phyloP scores from a whole-genome alignment of 2,888 invertebrate genomes.

The Ennomos quercinarius region DNA sequence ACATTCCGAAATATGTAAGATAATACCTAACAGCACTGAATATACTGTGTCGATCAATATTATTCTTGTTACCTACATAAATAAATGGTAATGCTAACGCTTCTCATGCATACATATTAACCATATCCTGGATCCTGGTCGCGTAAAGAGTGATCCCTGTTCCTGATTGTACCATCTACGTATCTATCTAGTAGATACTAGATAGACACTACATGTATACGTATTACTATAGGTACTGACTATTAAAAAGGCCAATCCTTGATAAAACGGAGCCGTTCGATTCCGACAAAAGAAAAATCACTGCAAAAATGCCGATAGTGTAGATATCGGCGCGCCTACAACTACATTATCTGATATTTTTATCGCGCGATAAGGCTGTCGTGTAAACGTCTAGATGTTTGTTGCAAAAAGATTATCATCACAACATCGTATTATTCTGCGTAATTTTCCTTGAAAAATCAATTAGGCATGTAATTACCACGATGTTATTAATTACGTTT shows the following conservation, averaged over 20 bases:
- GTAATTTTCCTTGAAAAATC: conserved; percentile 34
- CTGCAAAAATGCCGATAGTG: conserved; percentile 28
- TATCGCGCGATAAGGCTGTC: conserved; percentile 43
- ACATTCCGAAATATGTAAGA: too few species aligned
- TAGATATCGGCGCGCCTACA: neutral
- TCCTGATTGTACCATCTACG: too few species aligned
- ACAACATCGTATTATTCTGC: conserved; percentile 10
- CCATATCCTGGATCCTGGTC: too few species aligned
- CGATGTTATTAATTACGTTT: conserved; percentile 17
- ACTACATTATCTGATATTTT: neutral
- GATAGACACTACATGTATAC: too few species aligned
- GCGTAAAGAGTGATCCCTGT: too few species aligned
- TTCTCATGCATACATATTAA: too few species aligned
- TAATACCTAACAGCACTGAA: too few species aligned
- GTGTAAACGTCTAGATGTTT: conserved; percentile 42
- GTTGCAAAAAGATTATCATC: conserved; percentile 30
- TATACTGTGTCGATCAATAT: too few species aligned
- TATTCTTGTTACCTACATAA: too few species aligned
- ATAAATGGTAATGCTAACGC: too few species aligned
- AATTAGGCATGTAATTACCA: neutral
- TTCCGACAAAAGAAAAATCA: conserved; percentile 17
- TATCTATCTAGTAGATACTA: too few species aligned
- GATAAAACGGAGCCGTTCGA: conserved; percentile 17
- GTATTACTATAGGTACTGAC: too few species aligned
- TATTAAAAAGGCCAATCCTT: conserved; percentile 6